Evolutionary conservation across 2,113 vertebrate genomes (phyloP).

Genomic region (Elanoides forficatus): DNA sequence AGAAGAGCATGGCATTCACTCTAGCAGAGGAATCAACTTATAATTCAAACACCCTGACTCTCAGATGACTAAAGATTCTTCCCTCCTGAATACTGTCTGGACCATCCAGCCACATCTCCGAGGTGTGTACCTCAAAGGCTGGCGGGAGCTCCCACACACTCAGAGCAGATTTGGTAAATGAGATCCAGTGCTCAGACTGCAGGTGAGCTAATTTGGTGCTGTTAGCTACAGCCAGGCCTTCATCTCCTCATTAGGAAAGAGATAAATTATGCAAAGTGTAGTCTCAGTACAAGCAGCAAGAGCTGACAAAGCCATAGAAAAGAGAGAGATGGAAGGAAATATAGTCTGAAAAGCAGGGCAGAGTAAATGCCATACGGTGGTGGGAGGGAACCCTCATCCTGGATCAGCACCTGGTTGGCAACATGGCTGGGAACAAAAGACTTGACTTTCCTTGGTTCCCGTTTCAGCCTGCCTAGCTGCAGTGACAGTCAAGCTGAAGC

Average conservation of each 20-base stretch:
- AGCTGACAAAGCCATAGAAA: not conserved
- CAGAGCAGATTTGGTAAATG: not conserved
- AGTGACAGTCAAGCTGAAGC: not conserved
- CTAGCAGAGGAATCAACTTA: not conserved
- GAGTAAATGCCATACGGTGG: not conserved
- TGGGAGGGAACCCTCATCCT: not conserved
- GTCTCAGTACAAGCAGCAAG: not conserved
- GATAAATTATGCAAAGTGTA: conserved; percentile 29
- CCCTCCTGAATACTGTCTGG: not conserved
- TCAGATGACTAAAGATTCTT: not conserved
- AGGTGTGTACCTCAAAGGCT: not conserved
- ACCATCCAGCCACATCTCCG: not conserved
- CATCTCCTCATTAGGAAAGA: conserved; percentile 15
- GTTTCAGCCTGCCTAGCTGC: not conserved
- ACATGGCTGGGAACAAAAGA: not conserved
- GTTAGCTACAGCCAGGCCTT: conserved; percentile 18
- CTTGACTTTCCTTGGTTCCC: not conserved
- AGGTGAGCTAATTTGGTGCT: not conserved
- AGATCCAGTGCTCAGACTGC: not conserved
- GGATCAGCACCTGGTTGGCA: not conserved
- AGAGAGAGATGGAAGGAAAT: not conserved
- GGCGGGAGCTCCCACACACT: not conserved
- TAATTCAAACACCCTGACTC: not conserved
- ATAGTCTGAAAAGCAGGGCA: not conserved
- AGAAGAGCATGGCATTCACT: not conserved